phyloP scores from a whole-genome alignment of 2,113 vertebrate species.

The Candoia aspera region DNA sequence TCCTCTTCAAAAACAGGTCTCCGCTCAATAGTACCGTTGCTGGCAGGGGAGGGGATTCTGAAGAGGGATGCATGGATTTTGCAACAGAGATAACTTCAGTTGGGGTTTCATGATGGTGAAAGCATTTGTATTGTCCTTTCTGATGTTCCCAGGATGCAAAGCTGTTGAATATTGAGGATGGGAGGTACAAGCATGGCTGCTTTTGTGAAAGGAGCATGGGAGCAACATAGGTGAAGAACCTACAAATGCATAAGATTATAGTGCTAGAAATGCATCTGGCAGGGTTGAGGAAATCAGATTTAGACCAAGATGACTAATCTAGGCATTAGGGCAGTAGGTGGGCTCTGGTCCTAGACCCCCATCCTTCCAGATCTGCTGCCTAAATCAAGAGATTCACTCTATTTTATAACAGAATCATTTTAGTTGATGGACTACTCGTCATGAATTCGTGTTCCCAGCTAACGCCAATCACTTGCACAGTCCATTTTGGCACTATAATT shows the following conservation, averaged over 20 bases:
- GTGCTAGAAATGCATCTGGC: not conserved
- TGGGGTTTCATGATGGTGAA: not conserved
- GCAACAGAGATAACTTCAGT: too few relatives aligned
- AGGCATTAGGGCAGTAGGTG: not conserved
- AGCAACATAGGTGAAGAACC: not conserved
- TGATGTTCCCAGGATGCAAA: not conserved
- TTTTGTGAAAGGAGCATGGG: not conserved
- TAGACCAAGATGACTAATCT: not conserved
- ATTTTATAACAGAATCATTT: not conserved
- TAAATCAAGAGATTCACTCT: not conserved
- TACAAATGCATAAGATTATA: not conserved
- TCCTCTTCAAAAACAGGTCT: slow-evolving; percentile 2
- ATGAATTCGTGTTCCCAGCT: not conserved
- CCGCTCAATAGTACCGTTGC: not conserved
- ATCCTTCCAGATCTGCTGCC: not conserved
- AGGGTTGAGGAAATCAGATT: not conserved
- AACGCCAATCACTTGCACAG: not conserved
- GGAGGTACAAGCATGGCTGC: not conserved
- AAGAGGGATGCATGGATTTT: accelerated
- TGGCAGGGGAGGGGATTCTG: not conserved
- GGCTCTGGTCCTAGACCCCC: not conserved
- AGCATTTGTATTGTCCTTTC: not conserved
- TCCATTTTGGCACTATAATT: not conserved
- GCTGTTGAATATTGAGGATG: not conserved
- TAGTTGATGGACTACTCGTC: not conserved